phyloP scores from a whole-genome alignment of 2,113 vertebrate genomes.

The Herpailurus yagouaroundi region DNA sequence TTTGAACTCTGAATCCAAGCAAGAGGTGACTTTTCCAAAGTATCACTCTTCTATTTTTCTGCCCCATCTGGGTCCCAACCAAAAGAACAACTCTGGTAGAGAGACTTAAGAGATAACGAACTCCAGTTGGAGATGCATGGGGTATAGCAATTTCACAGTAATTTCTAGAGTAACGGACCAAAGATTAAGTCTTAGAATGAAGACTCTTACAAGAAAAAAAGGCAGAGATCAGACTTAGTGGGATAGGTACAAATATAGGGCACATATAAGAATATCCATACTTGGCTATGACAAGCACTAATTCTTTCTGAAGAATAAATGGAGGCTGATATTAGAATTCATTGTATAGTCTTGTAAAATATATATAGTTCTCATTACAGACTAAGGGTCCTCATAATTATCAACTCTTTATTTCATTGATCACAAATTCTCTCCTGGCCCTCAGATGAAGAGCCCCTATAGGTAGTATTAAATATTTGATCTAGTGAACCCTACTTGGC shows the following conservation, averaged over 20 bases:
- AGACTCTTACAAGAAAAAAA: neutral
- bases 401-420: neutral
- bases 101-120: neutral
- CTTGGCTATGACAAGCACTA: neutral
- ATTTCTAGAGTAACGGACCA: neutral
- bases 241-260: neutral
- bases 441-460: neutral
- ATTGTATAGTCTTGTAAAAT: neutral
- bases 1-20: neutral
- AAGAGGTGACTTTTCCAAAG: neutral
- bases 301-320: constrained; percentile 36
- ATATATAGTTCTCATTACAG: neutral
- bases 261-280: neutral
- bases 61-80: neutral
- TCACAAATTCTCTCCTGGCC: neutral
- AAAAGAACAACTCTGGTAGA: neutral
- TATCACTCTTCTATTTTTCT: neutral
- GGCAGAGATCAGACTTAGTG: neutral
- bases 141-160: neutral
- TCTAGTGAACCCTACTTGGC: neutral
- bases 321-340: neutral
- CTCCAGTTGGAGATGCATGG: neutral
- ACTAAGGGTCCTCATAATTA: neutral
- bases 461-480: neutral
- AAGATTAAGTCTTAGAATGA: neutral